Evolutionary conservation across 2,888 invertebrate species (phyloP).

Genomic region (Dascillus cervinus): DNA sequence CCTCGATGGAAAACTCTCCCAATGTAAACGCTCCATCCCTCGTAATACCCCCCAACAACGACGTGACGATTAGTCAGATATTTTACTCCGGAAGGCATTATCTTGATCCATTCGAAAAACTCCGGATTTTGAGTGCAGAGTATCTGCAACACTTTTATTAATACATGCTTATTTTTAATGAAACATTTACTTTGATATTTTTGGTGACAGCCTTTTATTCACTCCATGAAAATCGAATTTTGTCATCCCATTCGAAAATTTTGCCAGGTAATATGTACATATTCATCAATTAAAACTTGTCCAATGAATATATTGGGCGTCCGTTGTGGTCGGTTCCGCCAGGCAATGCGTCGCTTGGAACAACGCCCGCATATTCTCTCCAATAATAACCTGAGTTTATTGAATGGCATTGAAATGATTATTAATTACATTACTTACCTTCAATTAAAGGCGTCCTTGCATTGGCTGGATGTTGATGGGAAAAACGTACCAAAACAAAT

Average conservation of each 20-base stretch:
- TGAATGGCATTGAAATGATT: no score
- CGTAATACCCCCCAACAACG: constrained; percentile 5
- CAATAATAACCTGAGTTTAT: constrained; percentile 5
- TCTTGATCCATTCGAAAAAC: constrained; percentile 5
- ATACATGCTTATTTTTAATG: background rate
- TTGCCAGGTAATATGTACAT: constrained; percentile 2
- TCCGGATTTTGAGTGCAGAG: constrained; percentile 5
- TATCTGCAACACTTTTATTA: constrained; percentile 6
- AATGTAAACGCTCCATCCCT: constrained; percentile 6
- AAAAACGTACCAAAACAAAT: no score
- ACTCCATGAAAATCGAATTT: constrained; percentile 4
- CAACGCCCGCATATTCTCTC: constrained; percentile 1
- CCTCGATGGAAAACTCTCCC: constrained; percentile 7
- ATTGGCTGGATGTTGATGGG: no score
- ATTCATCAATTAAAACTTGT: constrained; percentile 1
- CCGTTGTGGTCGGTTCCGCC: background rate
- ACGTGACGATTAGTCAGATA: constrained; percentile 1
- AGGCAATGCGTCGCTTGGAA: constrained; percentile 2
- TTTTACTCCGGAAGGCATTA: background rate
- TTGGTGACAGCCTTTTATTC: no score
- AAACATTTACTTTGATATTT: constrained; percentile 4
- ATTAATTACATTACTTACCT: no score
- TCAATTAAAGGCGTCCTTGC: no score
- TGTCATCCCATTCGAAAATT: constrained; percentile 4
- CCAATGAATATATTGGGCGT: background rate